Evolutionary conservation across 2,888 invertebrate species (phyloP).

Genomic region (Ophioninae sp.): DNA sequence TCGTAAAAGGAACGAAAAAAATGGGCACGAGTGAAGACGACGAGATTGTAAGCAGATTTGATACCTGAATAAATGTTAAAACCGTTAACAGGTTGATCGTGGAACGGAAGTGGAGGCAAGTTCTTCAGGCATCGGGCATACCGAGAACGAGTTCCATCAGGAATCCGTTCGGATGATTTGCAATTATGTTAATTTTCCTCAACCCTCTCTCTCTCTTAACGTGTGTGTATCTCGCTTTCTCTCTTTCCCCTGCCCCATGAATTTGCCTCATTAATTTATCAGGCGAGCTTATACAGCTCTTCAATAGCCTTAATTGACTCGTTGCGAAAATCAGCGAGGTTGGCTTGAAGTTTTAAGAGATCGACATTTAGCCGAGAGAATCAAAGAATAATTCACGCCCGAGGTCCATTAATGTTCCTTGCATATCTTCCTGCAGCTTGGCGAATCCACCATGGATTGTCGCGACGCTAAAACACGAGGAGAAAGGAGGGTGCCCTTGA

Average conservation of each 20-base stretch:
- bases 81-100: conserved; percentile 42
- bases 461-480: conserved; percentile 72
- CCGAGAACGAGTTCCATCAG: conserved; percentile 21
- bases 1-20: background rate
- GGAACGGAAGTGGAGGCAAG: conserved; percentile 4
- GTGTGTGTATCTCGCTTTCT: background rate
- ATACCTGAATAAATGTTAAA: conserved; percentile 18
- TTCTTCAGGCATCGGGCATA: conserved; percentile 2
- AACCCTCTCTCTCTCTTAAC: background rate
- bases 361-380: conserved; percentile 6
- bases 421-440: conserved; percentile 39
- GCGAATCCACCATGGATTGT: conserved; percentile 65
- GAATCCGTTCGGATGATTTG: conserved; percentile 37
- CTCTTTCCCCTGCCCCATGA: background rate
- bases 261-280: conserved; percentile 12
- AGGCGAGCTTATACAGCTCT: background rate
- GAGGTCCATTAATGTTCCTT: conserved; percentile 11
- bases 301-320: conserved; percentile 12
- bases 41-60: conserved; percentile 11
- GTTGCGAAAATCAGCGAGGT: conserved; percentile 8
- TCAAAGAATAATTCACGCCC: conserved; percentile 1
- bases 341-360: background rate
- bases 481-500: conserved; percentile 76
- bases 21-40: background rate
- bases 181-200: conserved; percentile 34